Percentiles rank a stretch among this genome's conserved stretches.
phyloP scores from a whole-genome alignment of 2,113 vertebrate species.

The Maylandia zebra region DNA sequence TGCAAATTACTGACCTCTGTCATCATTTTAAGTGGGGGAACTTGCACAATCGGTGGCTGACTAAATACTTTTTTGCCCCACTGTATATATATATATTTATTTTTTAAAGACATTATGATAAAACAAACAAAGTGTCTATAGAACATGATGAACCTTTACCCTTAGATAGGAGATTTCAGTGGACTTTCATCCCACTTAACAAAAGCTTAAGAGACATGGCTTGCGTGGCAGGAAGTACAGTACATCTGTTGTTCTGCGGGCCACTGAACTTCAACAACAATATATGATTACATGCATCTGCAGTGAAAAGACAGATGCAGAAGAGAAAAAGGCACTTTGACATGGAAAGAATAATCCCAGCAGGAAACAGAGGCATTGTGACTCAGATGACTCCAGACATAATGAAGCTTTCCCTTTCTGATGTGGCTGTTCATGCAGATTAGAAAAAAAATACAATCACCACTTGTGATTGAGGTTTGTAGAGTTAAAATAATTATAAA shows the following conservation, averaged over 20 bases:
- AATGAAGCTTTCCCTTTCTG: not conserved
- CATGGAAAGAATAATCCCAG: not conserved
- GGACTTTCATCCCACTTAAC: not conserved
- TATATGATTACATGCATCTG: not conserved
- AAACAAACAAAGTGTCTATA: not conserved
- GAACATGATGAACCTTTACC: not conserved
- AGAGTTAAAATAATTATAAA: not conserved
- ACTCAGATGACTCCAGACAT: not conserved
- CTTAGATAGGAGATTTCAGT: not conserved
- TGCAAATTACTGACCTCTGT: too few relatives aligned
- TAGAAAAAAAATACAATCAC: not conserved
- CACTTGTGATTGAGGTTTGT: not conserved
- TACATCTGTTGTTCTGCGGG: constrained; percentile 23
- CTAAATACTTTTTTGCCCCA: too few relatives aligned
- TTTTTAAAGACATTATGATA: not conserved
- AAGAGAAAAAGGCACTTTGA: not conserved
- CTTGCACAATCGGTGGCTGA: too few relatives aligned
- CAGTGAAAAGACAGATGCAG: not conserved
- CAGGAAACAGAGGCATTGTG: not conserved
- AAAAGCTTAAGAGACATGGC: not conserved
- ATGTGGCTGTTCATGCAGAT: not conserved
- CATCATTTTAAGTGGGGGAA: too few relatives aligned
- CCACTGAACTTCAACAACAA: not conserved
- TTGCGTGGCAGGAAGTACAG: not conserved
- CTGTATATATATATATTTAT: too few relatives aligned